Conservation (phyloP, 30 jellyfish, hydroid and myxozoan genomes). For the Turritopsis rubra region DNA sequence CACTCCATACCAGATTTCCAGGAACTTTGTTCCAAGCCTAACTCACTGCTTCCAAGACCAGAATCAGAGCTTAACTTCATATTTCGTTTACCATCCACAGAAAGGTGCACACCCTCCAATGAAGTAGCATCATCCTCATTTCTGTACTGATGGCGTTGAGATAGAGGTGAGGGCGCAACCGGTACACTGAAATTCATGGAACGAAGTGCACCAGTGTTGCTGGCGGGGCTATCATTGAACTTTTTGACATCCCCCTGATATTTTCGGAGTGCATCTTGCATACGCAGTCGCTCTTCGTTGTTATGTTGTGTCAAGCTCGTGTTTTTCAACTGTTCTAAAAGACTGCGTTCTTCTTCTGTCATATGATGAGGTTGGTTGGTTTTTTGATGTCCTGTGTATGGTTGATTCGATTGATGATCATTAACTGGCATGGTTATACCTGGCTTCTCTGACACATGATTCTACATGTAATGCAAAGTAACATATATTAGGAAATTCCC, state of each 20-base stretch:
- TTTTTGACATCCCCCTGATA: slow-evolving; percentile 15
- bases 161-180: slow-evolving; percentile 5
- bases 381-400: slow-evolving; percentile 17
- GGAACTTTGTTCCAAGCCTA: slow-evolving; percentile 60
- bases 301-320: neutral
- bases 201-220: slow-evolving; percentile 25
- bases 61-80: slow-evolving; percentile 92
- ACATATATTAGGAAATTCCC: too few species aligned
- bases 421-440: neutral
- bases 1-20: slow-evolving; percentile 77
- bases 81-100: slow-evolving; percentile 39
- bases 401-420: neutral
- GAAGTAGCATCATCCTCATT: slow-evolving; percentile 45
- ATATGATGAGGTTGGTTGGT: slow-evolving; percentile 15
- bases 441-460: neutral
- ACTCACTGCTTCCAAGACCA: slow-evolving; percentile 90
- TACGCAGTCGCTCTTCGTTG: slow-evolving; percentile 17
- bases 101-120: slow-evolving; percentile 29
- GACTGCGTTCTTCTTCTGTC: slow-evolving; percentile 35
- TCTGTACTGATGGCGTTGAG: slow-evolving; percentile 28
- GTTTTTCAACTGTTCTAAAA: slow-evolving; percentile 32
- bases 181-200: slow-evolving; percentile 13
- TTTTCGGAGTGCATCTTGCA: slow-evolving; percentile 16
- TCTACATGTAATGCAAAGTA: neutral
- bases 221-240: neutral